Evolutionary conservation across 2,888 invertebrate genomes (phyloP).

Genomic region (Perizoma affinitatum): DNA sequence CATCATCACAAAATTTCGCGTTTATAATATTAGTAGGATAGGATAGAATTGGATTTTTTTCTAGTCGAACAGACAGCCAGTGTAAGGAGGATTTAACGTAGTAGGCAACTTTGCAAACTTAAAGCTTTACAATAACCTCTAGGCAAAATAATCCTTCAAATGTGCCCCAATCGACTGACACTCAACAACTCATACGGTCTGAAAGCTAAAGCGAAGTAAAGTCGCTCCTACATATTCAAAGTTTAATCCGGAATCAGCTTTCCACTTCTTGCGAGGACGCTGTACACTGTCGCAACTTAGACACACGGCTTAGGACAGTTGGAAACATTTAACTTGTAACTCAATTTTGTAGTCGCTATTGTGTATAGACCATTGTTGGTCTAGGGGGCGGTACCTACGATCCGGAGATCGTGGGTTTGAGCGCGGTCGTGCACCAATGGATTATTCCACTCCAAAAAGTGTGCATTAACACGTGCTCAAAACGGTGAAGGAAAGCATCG

Average conservation of each 20-base stretch:
- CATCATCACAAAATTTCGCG: no score
- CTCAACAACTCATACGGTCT: constrained; percentile 30
- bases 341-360: constrained; percentile 25
- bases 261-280: constrained; percentile 50
- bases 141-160: constrained; percentile 29
- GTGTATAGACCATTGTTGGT: background rate
- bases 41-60: no score
- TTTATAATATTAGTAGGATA: no score
- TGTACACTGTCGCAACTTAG: constrained; percentile 31
- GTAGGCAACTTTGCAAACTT: background rate
- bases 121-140: constrained; percentile 10
- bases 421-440: no score
- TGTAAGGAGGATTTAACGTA: no score
- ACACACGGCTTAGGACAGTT: constrained; percentile 30
- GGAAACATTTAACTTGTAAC: constrained; percentile 29
- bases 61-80: no score
- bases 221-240: constrained; percentile 70
- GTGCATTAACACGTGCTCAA: no score
- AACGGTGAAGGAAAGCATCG: no score
- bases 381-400: no score
- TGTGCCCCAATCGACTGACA: constrained; percentile 26
- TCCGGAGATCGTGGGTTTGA: no score
- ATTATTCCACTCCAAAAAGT: no score
- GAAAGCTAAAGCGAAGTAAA: constrained; percentile 39
- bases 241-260: constrained; percentile 76